These are phyloP conservation scores for Misgurnus mizolepis DNA, from an alignment of 2,113 vertebrate species.

Conservation along the genomic window DNA sequence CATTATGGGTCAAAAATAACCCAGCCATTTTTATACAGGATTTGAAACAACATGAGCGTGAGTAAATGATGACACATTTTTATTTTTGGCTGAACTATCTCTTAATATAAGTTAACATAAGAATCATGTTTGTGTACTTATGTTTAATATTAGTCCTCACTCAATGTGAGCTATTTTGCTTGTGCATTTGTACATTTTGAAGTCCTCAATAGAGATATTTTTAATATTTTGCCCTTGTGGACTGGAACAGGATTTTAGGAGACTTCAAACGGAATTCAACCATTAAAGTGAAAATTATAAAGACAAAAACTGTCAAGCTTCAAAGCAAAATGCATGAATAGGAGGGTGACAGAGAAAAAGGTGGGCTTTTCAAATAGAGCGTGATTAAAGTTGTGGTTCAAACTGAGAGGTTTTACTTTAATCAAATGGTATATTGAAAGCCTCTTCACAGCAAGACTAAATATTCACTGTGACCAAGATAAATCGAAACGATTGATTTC, in stretches of 20 bases:
- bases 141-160: slow-evolving; percentile 3
- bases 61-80: no score
- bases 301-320: slow-evolving; percentile 24
- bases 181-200: background rate
- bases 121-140: no score
- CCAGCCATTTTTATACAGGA: no score
- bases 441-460: background rate
- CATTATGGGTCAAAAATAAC: no score
- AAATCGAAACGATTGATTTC: background rate
- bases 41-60: no score
- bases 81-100: no score
- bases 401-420: background rate
- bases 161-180: slow-evolving; percentile 5
- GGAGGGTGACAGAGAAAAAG: background rate
- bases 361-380: background rate
- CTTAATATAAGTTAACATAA: no score
- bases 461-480: background rate
- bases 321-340: slow-evolving; percentile 8
- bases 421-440: background rate
- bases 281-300: slow-evolving; percentile 16
- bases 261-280: slow-evolving; percentile 1
- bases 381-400: background rate
- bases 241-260: slow-evolving; percentile 26
- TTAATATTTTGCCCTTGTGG: slow-evolving; percentile 4
- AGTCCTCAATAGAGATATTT: background rate